A percentile compares a stretch with the other conserved stretches of the same genome.
Conservation (phyloP, 2,113 vertebrate genomes). For the Pituophis catenifer region DNA sequence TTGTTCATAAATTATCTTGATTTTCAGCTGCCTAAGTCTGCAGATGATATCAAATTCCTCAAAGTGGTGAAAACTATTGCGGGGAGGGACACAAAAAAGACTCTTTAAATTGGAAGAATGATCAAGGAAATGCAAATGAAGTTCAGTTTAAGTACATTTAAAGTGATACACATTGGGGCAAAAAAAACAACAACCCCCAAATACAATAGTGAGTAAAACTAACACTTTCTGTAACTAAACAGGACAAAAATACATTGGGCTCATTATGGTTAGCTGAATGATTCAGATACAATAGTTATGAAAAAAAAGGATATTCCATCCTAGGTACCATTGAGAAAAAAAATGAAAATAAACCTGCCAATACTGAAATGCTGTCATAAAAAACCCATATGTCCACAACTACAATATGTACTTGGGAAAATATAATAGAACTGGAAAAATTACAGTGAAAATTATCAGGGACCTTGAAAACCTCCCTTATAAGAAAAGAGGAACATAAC, state of each 20-base stretch:
- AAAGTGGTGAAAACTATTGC: background rate
- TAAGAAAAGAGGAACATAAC: background rate
- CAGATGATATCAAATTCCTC: background rate
- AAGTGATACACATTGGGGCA: background rate
- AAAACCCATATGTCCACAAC: background rate
- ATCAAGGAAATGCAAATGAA: background rate
- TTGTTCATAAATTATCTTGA: background rate
- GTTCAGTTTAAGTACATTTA: background rate
- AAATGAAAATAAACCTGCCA: background rate
- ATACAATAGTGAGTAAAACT: background rate
- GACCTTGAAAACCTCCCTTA: background rate
- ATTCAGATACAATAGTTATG: background rate
- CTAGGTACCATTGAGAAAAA: background rate
- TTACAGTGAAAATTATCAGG: background rate
- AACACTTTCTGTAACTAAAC: background rate
- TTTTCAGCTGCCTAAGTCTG: background rate
- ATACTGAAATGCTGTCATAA: background rate
- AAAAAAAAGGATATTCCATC: background rate
- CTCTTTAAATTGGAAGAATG: background rate
- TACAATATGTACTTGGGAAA: background rate
- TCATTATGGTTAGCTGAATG: background rate
- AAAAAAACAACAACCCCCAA: background rate
- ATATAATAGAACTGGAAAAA: background rate
- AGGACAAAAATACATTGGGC: background rate
- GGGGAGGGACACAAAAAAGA: background rate